Percentiles rank a stretch among this genome's conserved stretches.
These are phyloP conservation scores for Halichondria panicea DNA, from an alignment of 37 sponge, comb jelly and placozoan species.

Conservation along the genomic window DNA sequence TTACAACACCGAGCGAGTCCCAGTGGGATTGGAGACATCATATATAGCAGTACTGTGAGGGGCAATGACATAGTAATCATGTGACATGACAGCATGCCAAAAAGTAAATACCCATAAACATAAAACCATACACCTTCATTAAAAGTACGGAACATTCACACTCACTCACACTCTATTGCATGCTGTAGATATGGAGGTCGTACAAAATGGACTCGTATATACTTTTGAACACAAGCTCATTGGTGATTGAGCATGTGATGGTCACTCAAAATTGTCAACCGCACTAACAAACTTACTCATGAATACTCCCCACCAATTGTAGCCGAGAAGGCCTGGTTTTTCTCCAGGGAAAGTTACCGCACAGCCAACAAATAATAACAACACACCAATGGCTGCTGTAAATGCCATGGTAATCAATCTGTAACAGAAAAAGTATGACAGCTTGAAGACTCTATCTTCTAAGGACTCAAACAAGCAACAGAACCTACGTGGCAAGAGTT, in stretches of 20 bases:
- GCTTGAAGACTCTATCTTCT: too few relatives aligned
- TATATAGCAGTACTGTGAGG: slow-evolving; percentile 58
- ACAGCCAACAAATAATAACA: slow-evolving; percentile 58
- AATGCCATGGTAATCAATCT: slow-evolving; percentile 54
- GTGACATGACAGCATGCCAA: background rate
- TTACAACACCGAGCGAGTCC: slow-evolving; percentile 39
- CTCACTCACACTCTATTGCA: too few relatives aligned
- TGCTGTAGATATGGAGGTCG: background rate
- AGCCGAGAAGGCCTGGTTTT: background rate
- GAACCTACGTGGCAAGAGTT: slow-evolving; percentile 14
- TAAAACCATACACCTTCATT: too few relatives aligned
- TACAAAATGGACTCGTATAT: background rate
- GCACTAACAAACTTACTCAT: slow-evolving; percentile 43
- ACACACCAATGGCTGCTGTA: slow-evolving; percentile 50
- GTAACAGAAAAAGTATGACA: background rate
- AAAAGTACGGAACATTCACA: too few relatives aligned
- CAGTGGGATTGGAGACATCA: slow-evolving; percentile 63
- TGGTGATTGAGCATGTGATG: too few relatives aligned
- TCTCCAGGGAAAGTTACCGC: slow-evolving; percentile 33
- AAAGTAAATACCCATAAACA: background rate
- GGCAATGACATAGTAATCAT: background rate
- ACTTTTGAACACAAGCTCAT: too few relatives aligned
- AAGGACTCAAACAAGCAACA: background rate
- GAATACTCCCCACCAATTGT: slow-evolving; percentile 80
- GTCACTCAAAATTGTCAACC: too few relatives aligned